A percentile compares a stretch with the other conserved stretches of the same genome.
Evolutionary conservation across 2,888 invertebrate species (phyloP).

Genomic region (Onthophagus sagittarius): DNA sequence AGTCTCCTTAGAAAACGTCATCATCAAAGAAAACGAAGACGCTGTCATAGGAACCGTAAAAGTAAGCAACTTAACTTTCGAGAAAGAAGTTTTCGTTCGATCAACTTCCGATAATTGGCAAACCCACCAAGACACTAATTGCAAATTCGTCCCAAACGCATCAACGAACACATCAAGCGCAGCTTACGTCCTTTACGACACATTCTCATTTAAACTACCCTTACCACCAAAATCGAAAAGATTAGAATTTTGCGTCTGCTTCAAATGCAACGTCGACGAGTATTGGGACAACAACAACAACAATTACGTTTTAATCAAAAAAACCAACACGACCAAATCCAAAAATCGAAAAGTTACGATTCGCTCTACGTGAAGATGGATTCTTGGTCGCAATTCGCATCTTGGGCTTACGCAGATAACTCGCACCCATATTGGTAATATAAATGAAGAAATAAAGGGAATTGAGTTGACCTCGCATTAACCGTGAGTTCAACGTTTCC

Average conservation of each 20-base stretch:
- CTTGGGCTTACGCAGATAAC: constrained; percentile 56
- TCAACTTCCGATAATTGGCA: constrained; percentile 81
- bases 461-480: background rate
- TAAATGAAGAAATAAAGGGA: too few species aligned
- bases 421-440: constrained; percentile 57
- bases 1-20: constrained; percentile 89
- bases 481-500: constrained; percentile 39
- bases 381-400: constrained; percentile 58
- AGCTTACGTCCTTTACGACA: constrained; percentile 75
- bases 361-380: constrained; percentile 48
- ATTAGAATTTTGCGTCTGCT: constrained; percentile 88
- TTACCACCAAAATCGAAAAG: constrained; percentile 66
- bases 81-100: constrained; percentile 80
- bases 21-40: constrained; percentile 77
- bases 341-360: constrained; percentile 29
- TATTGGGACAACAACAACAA: constrained; percentile 88
- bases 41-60: constrained; percentile 85
- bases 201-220: constrained; percentile 80
- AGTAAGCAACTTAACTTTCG: constrained; percentile 84
- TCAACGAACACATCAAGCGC: constrained; percentile 53
- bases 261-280: constrained; percentile 65
- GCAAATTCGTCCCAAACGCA: constrained; percentile 62
- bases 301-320: constrained; percentile 65
- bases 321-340: constrained; percentile 28
- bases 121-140: constrained; percentile 73